Evolutionary conservation across 2,797 vertebrate genomes (phyloP).

Genomic region (Ctenosaura bakeri): DNA sequence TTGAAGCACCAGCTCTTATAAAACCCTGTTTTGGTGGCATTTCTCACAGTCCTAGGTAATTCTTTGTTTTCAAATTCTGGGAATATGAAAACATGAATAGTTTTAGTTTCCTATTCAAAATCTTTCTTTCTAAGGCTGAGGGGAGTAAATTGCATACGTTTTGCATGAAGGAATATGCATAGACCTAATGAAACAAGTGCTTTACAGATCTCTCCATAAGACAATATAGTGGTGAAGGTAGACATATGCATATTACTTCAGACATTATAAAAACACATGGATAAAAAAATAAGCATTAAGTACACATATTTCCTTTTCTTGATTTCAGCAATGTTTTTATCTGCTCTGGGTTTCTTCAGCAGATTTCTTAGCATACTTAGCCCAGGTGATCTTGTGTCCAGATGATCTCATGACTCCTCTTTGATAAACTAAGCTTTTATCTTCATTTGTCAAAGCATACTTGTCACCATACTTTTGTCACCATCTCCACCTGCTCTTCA

Average conservation of each 20-base stretch:
- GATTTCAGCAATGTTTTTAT: too few species aligned
- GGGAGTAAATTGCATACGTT: not conserved
- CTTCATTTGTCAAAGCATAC: not conserved
- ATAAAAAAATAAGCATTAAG: not conserved
- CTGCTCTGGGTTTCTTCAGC: not conserved
- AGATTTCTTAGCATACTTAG: too few species aligned
- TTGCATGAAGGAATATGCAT: not conserved
- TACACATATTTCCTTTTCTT: not conserved
- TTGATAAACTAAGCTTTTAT: not conserved
- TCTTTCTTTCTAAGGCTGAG: too few species aligned
- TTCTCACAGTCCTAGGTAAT: not conserved
- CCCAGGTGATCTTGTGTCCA: not conserved
- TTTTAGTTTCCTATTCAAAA: not conserved
- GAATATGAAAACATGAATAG: not conserved
- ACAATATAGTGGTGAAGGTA: not conserved
- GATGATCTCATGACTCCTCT: not conserved
- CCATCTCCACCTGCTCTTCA: not conserved
- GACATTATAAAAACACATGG: not conserved
- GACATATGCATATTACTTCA: too few species aligned
- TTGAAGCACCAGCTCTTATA: not conserved
- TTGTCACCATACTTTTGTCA: not conserved
- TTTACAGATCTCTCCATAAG: not conserved
- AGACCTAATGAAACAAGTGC: too few species aligned
- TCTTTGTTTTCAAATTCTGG: not conserved
- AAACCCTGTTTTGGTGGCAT: not conserved